These are phyloP conservation scores for Leptopilina drosophilae DNA, from an alignment of 2,888 invertebrate genomes.

Conservation along the genomic window DNA sequence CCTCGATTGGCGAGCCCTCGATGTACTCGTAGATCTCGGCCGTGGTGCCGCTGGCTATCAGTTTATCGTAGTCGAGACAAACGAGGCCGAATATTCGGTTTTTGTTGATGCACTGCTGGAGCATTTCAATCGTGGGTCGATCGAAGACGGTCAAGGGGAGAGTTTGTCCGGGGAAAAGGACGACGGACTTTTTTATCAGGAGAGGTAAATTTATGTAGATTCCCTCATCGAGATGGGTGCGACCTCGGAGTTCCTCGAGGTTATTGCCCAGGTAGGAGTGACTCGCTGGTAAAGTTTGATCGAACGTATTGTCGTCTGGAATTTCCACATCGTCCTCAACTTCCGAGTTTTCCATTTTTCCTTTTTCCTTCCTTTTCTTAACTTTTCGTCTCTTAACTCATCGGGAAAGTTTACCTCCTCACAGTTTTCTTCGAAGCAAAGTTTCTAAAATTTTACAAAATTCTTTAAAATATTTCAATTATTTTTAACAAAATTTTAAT, in stretches of 20 bases:
- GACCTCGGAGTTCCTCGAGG: constrained; percentile 82
- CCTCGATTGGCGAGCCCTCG: constrained; percentile 77
- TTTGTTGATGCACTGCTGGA: constrained; percentile 79
- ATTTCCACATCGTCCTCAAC: background rate
- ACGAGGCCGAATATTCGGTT: constrained; percentile 84
- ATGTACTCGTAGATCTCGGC: constrained; percentile 79
- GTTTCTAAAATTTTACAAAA: no score
- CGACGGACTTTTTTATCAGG: constrained; percentile 80
- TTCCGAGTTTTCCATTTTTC: no score
- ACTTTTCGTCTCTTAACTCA: no score
- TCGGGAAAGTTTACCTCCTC: no score
- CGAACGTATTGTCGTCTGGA: constrained; percentile 68
- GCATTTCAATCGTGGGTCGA: constrained; percentile 79
- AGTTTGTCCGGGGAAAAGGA: constrained; percentile 88
- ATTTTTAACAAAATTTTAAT: no score
- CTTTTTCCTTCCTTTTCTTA: no score
- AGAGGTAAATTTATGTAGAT: constrained; percentile 79
- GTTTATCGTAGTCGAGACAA: constrained; percentile 76
- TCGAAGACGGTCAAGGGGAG: constrained; percentile 84
- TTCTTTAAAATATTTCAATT: no score
- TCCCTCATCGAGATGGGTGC: constrained; percentile 82
- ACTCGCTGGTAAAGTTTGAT: constrained; percentile 79
- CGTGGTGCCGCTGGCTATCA: constrained; percentile 65
- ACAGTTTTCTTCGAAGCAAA: no score
- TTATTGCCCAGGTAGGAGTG: constrained; percentile 81